Evolutionary conservation across 2,113 vertebrate species (phyloP).

Genomic region (Oryzias woworae): DNA sequence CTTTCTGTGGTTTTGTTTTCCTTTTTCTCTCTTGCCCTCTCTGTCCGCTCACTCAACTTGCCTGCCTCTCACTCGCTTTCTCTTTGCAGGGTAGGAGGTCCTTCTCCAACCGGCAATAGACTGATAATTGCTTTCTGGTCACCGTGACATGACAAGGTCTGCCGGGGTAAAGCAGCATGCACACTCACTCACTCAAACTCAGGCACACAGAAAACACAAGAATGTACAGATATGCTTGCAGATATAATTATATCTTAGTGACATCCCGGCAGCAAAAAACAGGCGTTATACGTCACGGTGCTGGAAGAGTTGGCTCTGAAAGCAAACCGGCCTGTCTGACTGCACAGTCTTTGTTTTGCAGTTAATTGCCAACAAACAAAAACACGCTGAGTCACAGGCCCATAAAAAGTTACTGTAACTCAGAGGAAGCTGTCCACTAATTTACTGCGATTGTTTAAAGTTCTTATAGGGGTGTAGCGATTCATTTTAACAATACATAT

Average conservation of each 20-base stretch:
- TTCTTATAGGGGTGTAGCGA: too few species aligned
- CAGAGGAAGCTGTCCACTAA: too few species aligned
- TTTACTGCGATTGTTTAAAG: too few species aligned
- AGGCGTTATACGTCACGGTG: constrained; percentile 43
- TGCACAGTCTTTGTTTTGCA: constrained; percentile 15
- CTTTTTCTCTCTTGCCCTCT: constrained; percentile 23
- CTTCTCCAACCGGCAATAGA: constrained; percentile 62
- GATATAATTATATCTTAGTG: constrained; percentile 32
- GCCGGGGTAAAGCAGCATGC: constrained; percentile 54
- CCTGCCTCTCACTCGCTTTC: constrained; percentile 20
- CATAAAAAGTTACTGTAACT: too few species aligned
- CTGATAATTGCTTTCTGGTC: constrained; percentile 80
- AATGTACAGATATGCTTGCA: constrained; percentile 5
- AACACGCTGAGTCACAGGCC: background rate
- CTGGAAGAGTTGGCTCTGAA: constrained; percentile 35
- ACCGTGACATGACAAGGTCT: constrained; percentile 73
- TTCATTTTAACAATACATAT: too few species aligned
- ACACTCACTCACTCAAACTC: constrained; percentile 18
- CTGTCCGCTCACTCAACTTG: constrained; percentile 37
- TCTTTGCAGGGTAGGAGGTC: constrained; percentile 54
- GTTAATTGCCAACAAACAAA: constrained; percentile 21
- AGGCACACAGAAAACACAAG: constrained; percentile 10
- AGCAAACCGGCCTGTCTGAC: constrained; percentile 38
- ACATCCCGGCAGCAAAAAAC: constrained; percentile 36
- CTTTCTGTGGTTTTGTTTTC: constrained; percentile 25